phyloP scores from a whole-genome alignment of 2,797 vertebrate species.

The Syngnathus acus region DNA sequence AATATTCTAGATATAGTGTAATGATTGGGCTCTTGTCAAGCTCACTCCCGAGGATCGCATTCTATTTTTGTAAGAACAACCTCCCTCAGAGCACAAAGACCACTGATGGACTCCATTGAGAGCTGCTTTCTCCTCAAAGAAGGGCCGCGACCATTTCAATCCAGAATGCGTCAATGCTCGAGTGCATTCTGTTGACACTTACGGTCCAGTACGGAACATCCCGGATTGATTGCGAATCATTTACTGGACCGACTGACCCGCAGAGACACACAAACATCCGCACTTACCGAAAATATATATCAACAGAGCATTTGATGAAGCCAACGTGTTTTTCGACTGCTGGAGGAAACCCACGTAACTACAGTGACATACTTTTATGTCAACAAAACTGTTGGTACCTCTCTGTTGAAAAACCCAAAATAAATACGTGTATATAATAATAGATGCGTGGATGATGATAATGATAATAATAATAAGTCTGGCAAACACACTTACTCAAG shows the following conservation, averaged over 20 bases:
- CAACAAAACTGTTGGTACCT: too few relatives aligned
- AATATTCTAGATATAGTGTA: slow-evolving; percentile 32
- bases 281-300: background rate
- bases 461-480: too few relatives aligned
- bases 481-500: too few relatives aligned
- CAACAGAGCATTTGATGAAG: background rate
- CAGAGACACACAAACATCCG: background rate
- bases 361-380: too few relatives aligned
- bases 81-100: slow-evolving; percentile 2
- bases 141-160: background rate
- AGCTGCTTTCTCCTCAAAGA: background rate
- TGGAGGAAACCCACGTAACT: background rate
- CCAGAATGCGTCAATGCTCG: background rate
- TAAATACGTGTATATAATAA: too few relatives aligned
- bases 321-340: background rate
- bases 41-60: slow-evolving; percentile 15
- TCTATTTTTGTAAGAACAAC: slow-evolving; percentile 14
- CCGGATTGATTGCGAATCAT: background rate
- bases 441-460: too few relatives aligned
- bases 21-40: slow-evolving; percentile 8
- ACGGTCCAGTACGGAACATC: background rate
- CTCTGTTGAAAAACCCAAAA: too few relatives aligned
- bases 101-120: background rate
- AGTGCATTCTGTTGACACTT: background rate
- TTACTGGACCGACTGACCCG: background rate